Percentiles rank a stretch among this genome's conserved stretches.
Evolutionary conservation across 2,888 invertebrate species (phyloP).

Genomic region (Dromius quadrimaculatus): DNA sequence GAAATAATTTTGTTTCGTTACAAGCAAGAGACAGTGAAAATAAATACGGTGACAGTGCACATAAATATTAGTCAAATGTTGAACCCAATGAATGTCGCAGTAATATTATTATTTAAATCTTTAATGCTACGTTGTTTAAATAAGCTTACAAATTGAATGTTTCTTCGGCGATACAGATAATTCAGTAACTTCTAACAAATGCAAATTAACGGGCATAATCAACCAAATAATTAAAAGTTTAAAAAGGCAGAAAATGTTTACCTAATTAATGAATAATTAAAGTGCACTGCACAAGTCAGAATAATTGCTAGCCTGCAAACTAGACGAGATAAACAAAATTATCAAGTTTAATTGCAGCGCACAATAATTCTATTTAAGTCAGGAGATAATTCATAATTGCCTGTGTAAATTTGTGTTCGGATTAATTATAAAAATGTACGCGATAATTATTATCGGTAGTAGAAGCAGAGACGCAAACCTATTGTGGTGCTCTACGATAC

Average conservation of each 20-base stretch:
- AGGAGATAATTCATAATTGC: conserved; percentile 35
- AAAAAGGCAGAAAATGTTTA: conserved; percentile 18
- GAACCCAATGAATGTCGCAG: background rate
- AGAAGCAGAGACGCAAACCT: background rate
- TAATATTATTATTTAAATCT: no score
- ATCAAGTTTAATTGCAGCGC: conserved; percentile 37
- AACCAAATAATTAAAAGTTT: conserved; percentile 5
- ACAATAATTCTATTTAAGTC: conserved; percentile 40
- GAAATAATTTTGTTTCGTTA: no score
- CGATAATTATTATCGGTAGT: conserved; percentile 9
- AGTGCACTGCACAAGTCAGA: background rate
- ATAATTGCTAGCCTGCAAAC: background rate
- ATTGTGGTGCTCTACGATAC: background rate
- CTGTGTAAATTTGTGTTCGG: conserved; percentile 36
- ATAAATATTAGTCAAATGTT: no score
- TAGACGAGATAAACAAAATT: conserved; percentile 41
- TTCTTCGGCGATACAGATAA: background rate
- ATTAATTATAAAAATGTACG: conserved; percentile 37
- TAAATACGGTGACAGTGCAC: no score
- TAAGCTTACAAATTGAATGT: no score
- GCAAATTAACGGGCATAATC: background rate
- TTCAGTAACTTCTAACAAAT: conserved; percentile 1
- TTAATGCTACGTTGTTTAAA: no score
- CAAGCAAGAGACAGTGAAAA: no score
- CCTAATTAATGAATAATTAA: conserved; percentile 10